Base-by-base conservation (phyloP, 1,140 invertebrate genomes). In the Epicauta chinensis region DNA sequence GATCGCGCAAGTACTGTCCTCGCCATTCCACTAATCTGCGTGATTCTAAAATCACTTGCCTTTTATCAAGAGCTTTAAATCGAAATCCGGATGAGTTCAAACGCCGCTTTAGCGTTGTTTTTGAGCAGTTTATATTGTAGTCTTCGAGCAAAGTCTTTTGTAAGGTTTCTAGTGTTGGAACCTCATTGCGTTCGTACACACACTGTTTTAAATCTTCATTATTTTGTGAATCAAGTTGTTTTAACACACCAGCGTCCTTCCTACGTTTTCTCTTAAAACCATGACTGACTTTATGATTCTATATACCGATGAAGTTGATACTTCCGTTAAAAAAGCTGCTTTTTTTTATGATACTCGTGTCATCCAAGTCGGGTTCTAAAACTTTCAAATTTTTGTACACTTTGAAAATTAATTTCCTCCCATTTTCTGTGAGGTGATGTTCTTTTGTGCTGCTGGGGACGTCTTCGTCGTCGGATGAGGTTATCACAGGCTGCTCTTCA, bases 11-110 rank as follows among this genome's bases (percentile, higher is more conserved):
- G 16, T 43, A 43, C 12, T 43, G 7, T 13, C 17, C 11, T 15
- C 39, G 39, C 39, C 39, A 14, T 41, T 41, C 16, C 16, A 14
- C 11, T 11, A 41, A 11, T 41, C 39, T 13, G 2, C 10, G n/a
- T 11, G 39, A 41, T 41, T 41, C 39, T 15, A 41, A 14, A 11
- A 41, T 16, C 12, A 41, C 39, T 17, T 43, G 41, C 12, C 41
- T 43, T 30, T 43, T 43, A 43, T 43, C 17, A 43, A 43, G 14
- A 3, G 5, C 23, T 29, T 43, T 43, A 29, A 17, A 43, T 17
- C 12, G 10, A 16, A 43, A 43, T 9, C 41, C 41, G 23, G 23
- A 23, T 43, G 10, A 10, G n/a, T 3, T 6, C 12, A 43, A 12
- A 23, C 16, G 12, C 16, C 2, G 0, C 29, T 12, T 2, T n/a